Base-by-base conservation (phyloP, 1,140 invertebrate species). In the Pogonus chalceus region DNA sequence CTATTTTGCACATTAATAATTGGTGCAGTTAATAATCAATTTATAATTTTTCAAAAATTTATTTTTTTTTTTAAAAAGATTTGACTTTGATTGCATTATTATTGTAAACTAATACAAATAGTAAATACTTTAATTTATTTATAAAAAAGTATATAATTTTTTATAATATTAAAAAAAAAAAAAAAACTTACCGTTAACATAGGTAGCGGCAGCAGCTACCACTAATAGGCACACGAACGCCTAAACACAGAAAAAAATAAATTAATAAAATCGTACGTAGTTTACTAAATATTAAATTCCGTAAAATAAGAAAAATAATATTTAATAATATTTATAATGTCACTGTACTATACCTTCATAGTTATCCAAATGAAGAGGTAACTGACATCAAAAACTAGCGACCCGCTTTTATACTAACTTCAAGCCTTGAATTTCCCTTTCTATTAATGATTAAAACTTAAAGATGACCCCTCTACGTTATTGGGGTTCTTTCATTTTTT, bases 361-460 rank as follows among this genome's bases (percentile, higher is more conserved):
- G 37, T 43, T 43, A 43, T 43, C 37, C 37, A 43, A 43, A 43
- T 43, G 37, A 43, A 43, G 37, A 43, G 37, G 37, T 43, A 43
- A 43, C 37, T 43, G 37, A 43, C 37, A 10, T 43, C 37, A 43
- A 43, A 43, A 43, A 12, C 37, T 43, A 43, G 9, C 37, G 37
- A 3, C 18, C 37, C 37, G 37, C 37, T 43, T 43, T 43, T 43
- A 43, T 43, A 43, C 37, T 43, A 43, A 18, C 9, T 43, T 43
- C 18, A 43, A 43, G 37, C 37, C 37, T 43, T 43, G 37, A 43
- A 43, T 43, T 43, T 43, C 37, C 37, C 37, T 43, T 43, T 43
- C 37, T 43, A 43, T 43, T 43, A 10, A 10, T 16, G 37, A 12
- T 9, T 12, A 43, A 43, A 43, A 10, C 7, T 10, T 43, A 16